Conservation (phyloP, 2,888 invertebrate species). For the Metallyticus violacea region DNA sequence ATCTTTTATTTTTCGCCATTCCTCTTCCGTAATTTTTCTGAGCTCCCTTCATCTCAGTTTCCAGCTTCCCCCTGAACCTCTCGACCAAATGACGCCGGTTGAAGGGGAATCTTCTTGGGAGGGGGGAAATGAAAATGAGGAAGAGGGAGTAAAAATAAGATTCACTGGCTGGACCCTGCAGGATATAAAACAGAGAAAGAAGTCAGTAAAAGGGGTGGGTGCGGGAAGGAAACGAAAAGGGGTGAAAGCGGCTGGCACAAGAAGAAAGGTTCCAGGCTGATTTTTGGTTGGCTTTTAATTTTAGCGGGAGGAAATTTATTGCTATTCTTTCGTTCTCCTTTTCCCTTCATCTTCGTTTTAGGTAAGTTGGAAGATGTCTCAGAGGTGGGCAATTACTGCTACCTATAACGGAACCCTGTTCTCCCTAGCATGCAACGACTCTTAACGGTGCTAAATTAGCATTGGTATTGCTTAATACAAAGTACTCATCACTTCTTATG, state of each 20-base stretch:
- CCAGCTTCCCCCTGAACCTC: conserved; percentile 3
- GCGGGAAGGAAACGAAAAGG: neutral
- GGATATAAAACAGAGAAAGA: conserved; percentile 29
- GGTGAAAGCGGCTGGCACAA: neutral
- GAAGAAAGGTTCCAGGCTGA: neutral
- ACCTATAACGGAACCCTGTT: too few species aligned
- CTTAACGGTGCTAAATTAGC: too few species aligned
- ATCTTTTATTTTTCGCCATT: neutral
- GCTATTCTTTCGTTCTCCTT: neutral
- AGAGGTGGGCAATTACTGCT: neutral
- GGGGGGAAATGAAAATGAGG: conserved; percentile 15
- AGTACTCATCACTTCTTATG: too few species aligned
- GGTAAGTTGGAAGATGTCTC: neutral
- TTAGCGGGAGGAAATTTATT: conserved; percentile 13
- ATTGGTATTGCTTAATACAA: too few species aligned
- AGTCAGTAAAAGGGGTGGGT: conserved; percentile 10
- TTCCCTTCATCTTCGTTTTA: neutral
- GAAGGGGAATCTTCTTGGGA: neutral
- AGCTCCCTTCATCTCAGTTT: conserved; percentile 14
- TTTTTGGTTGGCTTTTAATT: conserved; percentile 24
- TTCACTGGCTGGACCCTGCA: conserved; percentile 29
- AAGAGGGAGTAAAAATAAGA: conserved; percentile 27
- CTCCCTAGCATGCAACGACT: too few species aligned
- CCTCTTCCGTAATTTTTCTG: conserved; percentile 17
- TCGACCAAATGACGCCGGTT: conserved; percentile 21